phyloP scores from a whole-genome alignment of 1,140 invertebrate species.

The Drosophila pandora region DNA sequence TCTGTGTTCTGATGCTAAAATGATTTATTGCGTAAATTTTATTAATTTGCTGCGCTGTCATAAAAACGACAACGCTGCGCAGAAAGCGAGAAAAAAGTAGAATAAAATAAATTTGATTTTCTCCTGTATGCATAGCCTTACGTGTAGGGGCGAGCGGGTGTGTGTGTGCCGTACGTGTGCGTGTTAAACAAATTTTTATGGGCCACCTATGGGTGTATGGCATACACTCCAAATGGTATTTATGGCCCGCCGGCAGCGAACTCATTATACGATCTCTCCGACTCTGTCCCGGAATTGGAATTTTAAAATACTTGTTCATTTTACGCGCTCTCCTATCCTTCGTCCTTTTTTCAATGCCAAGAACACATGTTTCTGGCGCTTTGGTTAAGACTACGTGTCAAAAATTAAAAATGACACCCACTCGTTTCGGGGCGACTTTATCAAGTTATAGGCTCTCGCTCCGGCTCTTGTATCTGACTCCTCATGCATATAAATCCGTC shows the following conservation, averaged over 20 bases:
- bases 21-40: conserved; percentile 76
- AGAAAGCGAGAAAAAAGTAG: conserved; percentile 25
- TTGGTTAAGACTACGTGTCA: conserved; percentile 64
- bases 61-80: conserved; percentile 56
- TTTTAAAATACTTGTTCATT: conserved; percentile 59
- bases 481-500: conserved; percentile 58
- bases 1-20: conserved; percentile 38
- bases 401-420: conserved; percentile 67
- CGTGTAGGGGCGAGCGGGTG: conserved; percentile 5
- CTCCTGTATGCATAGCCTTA: conserved; percentile 39
- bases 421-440: conserved; percentile 25
- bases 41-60: conserved; percentile 79
- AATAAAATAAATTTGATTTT: conserved; percentile 76
- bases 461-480: conserved; percentile 24
- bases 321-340: conserved; percentile 18
- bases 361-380: conserved; percentile 58
- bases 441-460: conserved; percentile 32
- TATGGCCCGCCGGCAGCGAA: conserved; percentile 53
- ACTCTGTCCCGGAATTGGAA: conserved; percentile 35
- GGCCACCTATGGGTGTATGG: conserved; percentile 30
- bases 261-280: conserved; percentile 58
- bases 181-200: conserved; percentile 54
- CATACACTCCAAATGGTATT: conserved; percentile 57
- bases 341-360: conserved; percentile 54
- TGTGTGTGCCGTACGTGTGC: conserved; percentile 30